A percentile compares a stretch with the other conserved stretches of the same genome.
phyloP scores from a whole-genome alignment of 2,888 invertebrate species.

The Mesorhabditis spiculigera region DNA sequence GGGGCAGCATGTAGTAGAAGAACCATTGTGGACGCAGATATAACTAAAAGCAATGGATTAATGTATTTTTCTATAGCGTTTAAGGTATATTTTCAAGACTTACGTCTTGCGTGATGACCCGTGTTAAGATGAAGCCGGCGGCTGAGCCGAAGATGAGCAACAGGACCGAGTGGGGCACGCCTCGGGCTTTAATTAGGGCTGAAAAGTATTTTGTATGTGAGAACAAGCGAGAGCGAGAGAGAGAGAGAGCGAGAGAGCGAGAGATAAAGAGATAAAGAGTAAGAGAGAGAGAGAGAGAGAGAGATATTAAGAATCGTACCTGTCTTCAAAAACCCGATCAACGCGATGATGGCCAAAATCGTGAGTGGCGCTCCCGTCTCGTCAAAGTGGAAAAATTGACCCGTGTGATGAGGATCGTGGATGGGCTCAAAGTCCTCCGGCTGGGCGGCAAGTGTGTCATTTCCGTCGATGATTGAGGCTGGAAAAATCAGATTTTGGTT shows the following conservation, averaged over 20 bases:
- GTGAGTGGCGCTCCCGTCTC: slow-evolving; percentile 20
- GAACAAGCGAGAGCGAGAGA: not conserved
- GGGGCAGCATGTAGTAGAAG: slow-evolving; percentile 94
- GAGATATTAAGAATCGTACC: slow-evolving; percentile 15
- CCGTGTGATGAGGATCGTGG: not conserved
- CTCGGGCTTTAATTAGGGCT: slow-evolving; percentile 11
- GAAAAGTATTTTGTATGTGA: no score
- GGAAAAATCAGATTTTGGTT: not conserved
- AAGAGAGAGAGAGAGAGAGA: not conserved
- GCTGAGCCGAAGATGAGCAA: slow-evolving; percentile 35
- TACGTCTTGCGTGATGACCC: slow-evolving; percentile 15
- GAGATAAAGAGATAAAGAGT: not conserved
- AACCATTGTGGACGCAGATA: slow-evolving; percentile 73
- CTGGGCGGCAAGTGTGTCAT: not conserved
- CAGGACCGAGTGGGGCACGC: slow-evolving; percentile 37
- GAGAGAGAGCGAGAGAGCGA: not conserved
- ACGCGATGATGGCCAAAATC: slow-evolving; percentile 15
- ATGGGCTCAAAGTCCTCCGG: slow-evolving; percentile 4
- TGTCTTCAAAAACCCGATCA: slow-evolving; percentile 23
- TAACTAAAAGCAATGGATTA: slow-evolving; percentile 1
- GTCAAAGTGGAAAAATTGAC: slow-evolving; percentile 15
- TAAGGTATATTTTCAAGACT: not conserved
- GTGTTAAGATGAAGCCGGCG: slow-evolving; percentile 23
- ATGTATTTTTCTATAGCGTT: not conserved
- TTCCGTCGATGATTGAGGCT: not conserved